These are phyloP conservation scores for Alviniconcha strummeri DNA, from an alignment of 2,888 invertebrate genomes.

Conservation along the genomic window DNA sequence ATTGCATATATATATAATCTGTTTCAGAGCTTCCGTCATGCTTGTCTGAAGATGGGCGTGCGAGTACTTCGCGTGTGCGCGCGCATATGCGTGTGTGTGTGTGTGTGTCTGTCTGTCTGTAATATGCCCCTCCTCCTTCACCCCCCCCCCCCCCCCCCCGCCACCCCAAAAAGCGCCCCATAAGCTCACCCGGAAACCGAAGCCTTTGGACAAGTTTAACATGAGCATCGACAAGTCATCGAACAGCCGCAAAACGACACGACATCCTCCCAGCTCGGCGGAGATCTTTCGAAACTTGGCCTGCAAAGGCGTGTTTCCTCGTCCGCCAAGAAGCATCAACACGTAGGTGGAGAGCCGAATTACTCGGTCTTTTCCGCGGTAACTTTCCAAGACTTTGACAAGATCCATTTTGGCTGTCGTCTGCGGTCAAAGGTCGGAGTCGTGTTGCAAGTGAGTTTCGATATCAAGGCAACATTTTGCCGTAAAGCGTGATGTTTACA, in stretches of 20 bases:
- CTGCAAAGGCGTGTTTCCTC: conserved; percentile 46
- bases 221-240: conserved; percentile 90
- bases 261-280: conserved; percentile 57
- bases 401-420: conserved; percentile 9
- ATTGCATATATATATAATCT: too few species aligned
- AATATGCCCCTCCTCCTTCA: too few species aligned
- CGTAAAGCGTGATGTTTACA: conserved; percentile 5
- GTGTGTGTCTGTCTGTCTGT: too few species aligned
- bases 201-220: conserved; percentile 83
- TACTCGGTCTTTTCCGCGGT: conserved; percentile 89
- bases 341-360: conserved; percentile 86
- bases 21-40: too few species aligned
- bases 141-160: too few species aligned
- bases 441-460: conserved; percentile 1
- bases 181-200: conserved; percentile 78
- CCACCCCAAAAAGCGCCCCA: too few species aligned
- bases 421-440: conserved; percentile 19
- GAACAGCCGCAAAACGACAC: conserved; percentile 86
- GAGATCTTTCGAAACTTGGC: conserved; percentile 49
- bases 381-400: conserved; percentile 79
- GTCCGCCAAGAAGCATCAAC: conserved; percentile 79
- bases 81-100: too few species aligned
- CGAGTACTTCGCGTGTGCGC: too few species aligned
- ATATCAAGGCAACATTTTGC: conserved; percentile 21
- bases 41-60: too few species aligned